Evolutionary conservation across 1,140 invertebrate genomes (phyloP).

Genomic region (Hylaeus volcanicus): DNA sequence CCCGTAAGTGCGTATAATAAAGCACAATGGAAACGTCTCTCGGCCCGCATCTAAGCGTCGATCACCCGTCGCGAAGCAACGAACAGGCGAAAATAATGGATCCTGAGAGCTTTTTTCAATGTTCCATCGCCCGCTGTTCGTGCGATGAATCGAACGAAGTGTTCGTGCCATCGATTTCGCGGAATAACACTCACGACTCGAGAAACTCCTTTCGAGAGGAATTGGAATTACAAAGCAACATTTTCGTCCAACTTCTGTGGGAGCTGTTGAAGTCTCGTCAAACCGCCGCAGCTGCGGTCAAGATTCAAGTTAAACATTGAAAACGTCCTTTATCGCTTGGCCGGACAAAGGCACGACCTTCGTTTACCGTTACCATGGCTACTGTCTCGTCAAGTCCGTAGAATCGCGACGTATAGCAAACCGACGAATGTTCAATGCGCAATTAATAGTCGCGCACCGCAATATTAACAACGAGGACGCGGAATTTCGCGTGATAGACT

Average conservation of each 20-base stretch:
- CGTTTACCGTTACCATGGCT: background rate
- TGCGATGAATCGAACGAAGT: conserved; percentile 14
- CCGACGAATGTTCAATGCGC: conserved; percentile 1
- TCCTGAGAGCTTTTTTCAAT: conserved; percentile 41
- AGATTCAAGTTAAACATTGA: background rate
- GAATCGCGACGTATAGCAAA: conserved; percentile 9
- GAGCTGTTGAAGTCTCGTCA: background rate
- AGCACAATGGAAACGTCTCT: background rate
- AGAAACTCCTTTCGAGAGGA: background rate
- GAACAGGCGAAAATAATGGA: conserved; percentile 3
- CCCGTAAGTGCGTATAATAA: background rate
- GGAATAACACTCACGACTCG: background rate
- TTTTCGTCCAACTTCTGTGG: background rate
- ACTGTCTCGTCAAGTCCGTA: background rate
- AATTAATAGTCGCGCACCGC: conserved; percentile 20
- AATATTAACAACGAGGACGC: conserved; percentile 5
- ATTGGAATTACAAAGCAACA: background rate
- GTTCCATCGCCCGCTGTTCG: conserved; percentile 13
- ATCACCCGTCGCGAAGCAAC: conserved; percentile 22
- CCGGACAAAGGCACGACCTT: background rate
- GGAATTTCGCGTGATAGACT: conserved; percentile 1
- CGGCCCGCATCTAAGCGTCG: background rate
- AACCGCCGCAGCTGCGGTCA: background rate
- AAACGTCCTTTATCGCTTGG: background rate
- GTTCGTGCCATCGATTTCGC: conserved; percentile 23